Conservation (phyloP, 2,888 invertebrate species). For the Chironomus riparius region DNA sequence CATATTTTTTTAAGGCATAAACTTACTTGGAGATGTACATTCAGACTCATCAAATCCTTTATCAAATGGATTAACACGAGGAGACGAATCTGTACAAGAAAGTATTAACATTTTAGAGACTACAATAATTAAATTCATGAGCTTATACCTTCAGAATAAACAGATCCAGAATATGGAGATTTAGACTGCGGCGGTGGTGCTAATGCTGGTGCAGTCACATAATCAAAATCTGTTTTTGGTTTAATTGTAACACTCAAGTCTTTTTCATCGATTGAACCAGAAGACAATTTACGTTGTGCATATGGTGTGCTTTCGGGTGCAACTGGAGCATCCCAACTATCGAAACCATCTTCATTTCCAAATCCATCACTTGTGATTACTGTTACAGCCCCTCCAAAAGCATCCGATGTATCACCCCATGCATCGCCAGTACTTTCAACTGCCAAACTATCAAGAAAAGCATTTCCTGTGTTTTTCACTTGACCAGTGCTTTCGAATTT, state of each 20-base stretch:
- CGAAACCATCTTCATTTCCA: slow-evolving; percentile 65
- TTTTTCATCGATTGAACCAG: slow-evolving; percentile 69
- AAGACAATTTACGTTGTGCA: slow-evolving; percentile 53
- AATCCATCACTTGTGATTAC: slow-evolving; percentile 44
- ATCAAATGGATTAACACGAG: slow-evolving; percentile 72
- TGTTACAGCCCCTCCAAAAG: slow-evolving; percentile 28
- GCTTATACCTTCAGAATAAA: slow-evolving; percentile 32
- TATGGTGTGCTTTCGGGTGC: slow-evolving; percentile 58
- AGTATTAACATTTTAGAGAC: too few relatives aligned
- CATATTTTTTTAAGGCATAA: slow-evolving; percentile 28
- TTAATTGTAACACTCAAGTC: slow-evolving; percentile 72
- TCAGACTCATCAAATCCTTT: slow-evolving; percentile 41
- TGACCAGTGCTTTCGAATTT: slow-evolving; percentile 68
- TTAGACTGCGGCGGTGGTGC: slow-evolving; percentile 56
- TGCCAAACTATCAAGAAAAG: slow-evolving; percentile 32
- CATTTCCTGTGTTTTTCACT: slow-evolving; percentile 33
- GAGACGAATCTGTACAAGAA: slow-evolving; percentile 46
- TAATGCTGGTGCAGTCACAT: slow-evolving; percentile 56
- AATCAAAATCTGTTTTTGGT: slow-evolving; percentile 43
- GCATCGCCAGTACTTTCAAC: slow-evolving; percentile 40
- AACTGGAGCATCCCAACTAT: slow-evolving; percentile 71
- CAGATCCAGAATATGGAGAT: slow-evolving; percentile 32
- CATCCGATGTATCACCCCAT: slow-evolving; percentile 42
- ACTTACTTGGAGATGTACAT: too few relatives aligned
- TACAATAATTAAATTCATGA: too few relatives aligned